Evolutionary conservation across 2,113 vertebrate species (phyloP).

Genomic region (Mustelus asterias): DNA sequence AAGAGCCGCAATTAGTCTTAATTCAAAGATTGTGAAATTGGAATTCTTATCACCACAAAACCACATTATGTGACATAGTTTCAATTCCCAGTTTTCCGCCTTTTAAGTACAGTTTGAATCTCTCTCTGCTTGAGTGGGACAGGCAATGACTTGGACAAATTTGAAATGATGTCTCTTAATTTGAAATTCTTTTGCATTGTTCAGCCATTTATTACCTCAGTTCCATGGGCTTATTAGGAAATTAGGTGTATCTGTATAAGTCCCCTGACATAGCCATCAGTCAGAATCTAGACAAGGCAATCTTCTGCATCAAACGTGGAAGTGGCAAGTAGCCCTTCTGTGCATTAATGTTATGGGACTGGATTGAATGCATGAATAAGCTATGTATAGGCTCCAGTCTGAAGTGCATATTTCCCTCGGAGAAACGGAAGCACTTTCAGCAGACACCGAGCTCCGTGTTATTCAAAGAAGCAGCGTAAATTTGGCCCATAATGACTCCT

Average conservation of each 20-base stretch:
- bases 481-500: background rate
- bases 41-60: constrained; percentile 26
- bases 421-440: background rate
- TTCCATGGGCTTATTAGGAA: background rate
- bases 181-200: constrained; percentile 19
- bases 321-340: background rate
- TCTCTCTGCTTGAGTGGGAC: background rate
- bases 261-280: background rate
- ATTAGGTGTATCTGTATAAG: background rate
- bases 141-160: constrained; percentile 20
- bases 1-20: constrained; percentile 20
- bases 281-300: background rate
- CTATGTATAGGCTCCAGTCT: background rate
- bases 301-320: background rate
- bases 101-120: background rate
- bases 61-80: constrained; percentile 8
- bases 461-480: background rate
- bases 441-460: background rate
- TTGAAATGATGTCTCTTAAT: constrained; percentile 31
- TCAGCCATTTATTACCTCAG: constrained; percentile 10
- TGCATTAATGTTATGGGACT: background rate
- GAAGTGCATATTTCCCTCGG: background rate
- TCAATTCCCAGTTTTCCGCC: constrained; percentile 21
- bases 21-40: constrained; percentile 28
- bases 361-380: background rate